Conservation (phyloP, 2,888 invertebrate species). For the Tipula unca region DNA sequence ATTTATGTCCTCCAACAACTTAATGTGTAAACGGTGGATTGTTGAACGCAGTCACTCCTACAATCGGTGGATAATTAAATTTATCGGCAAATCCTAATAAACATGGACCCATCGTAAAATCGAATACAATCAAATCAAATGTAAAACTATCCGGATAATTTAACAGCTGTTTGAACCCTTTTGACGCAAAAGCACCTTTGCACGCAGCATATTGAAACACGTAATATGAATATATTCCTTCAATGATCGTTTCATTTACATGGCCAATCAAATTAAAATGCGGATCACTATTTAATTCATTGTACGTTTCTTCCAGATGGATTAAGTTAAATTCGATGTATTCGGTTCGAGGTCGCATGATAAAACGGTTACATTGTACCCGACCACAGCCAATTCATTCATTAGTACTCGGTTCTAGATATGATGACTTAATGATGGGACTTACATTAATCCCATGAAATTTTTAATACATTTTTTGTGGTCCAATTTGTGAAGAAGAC, state of each 20-base stretch:
- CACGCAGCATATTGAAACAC: neutral
- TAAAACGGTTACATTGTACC: slow-evolving; percentile 27
- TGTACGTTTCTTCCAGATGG: slow-evolving; percentile 22
- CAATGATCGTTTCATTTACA: neutral
- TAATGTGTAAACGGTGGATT: slow-evolving; percentile 29
- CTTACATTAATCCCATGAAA: slow-evolving; percentile 27
- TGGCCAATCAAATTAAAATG: neutral
- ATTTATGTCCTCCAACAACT: slow-evolving; percentile 30
- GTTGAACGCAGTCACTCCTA: slow-evolving; percentile 31
- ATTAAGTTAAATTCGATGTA: slow-evolving; percentile 23
- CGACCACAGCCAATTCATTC: slow-evolving; percentile 23
- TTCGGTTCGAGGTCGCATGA: slow-evolving; percentile 23
- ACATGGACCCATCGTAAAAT: slow-evolving; percentile 32
- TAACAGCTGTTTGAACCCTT: slow-evolving; percentile 19
- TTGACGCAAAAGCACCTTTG: neutral
- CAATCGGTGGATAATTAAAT: slow-evolving; percentile 34
- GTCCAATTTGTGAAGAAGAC: neutral
- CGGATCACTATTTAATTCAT: neutral
- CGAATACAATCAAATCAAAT: slow-evolving; percentile 35
- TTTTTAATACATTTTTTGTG: neutral
- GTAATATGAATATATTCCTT: neutral
- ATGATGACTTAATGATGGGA: slow-evolving; percentile 30
- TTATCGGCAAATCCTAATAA: slow-evolving; percentile 33
- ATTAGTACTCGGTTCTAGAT: slow-evolving; percentile 27
- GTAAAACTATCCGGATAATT: slow-evolving; percentile 28